Evolutionary conservation across 2,888 invertebrate genomes (phyloP).

Genomic region (Tridacna gigas): DNA sequence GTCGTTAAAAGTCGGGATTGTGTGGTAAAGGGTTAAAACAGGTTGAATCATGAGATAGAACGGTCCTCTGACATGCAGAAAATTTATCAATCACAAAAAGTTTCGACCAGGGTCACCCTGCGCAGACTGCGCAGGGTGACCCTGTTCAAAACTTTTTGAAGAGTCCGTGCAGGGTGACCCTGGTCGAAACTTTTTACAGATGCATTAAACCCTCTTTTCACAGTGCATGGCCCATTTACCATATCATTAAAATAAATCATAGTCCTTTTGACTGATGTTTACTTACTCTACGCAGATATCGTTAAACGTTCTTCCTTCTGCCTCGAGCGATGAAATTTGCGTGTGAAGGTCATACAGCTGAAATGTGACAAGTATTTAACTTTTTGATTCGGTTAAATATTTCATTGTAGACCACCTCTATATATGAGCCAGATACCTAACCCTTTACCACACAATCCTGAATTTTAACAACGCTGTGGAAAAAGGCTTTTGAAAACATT

Average conservation of each 20-base stretch:
- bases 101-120: background rate
- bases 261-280: background rate
- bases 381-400: background rate
- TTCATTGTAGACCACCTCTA: too few species aligned
- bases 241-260: too few species aligned
- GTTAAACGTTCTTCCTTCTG: constrained; percentile 42
- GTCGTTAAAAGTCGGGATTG: too few species aligned
- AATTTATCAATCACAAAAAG: background rate
- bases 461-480: too few species aligned
- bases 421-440: too few species aligned
- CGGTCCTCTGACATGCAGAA: too few species aligned
- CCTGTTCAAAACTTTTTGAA: background rate
- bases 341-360: constrained; percentile 61
- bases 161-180: background rate
- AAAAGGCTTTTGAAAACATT: too few species aligned
- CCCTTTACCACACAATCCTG: too few species aligned
- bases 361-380: constrained; percentile 16
- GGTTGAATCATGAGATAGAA: too few species aligned
- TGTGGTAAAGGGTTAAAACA: too few species aligned
- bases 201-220: background rate
- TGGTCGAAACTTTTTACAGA: background rate
- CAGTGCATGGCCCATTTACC: background rate
- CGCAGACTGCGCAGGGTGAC: background rate
- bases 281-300: constrained; percentile 59
- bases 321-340: constrained; percentile 31